A percentile compares a stretch with the other conserved stretches of the same genome.
Conservation (phyloP, 1,140 invertebrate genomes). For the Thaumatotibia leucotreta region DNA sequence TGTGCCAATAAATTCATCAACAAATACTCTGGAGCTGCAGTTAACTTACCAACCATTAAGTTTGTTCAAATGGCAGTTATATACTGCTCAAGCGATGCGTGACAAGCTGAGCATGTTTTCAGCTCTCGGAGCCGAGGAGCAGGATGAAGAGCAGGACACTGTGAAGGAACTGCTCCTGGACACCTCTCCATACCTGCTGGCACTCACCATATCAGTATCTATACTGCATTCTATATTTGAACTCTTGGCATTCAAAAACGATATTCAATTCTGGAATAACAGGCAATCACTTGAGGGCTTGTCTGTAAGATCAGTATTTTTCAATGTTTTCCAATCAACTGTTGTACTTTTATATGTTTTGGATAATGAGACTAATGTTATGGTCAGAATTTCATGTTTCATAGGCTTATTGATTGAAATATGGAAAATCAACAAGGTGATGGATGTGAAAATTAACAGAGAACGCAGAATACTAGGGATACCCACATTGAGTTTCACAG, state of each 20-base stretch:
- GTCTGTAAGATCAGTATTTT: slow-evolving; percentile 99
- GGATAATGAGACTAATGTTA: slow-evolving; percentile 98
- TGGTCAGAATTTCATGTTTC: slow-evolving; percentile 94
- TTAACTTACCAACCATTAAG: slow-evolving; percentile 96
- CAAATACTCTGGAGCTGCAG: slow-evolving; percentile 82
- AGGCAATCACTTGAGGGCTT: slow-evolving; percentile 97
- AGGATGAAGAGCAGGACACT: slow-evolving; percentile 96
- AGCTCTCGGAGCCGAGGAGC: slow-evolving; percentile 80
- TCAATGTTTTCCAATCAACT: slow-evolving; percentile 97
- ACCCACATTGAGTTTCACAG: slow-evolving; percentile 88
- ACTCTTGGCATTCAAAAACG: slow-evolving; percentile 99
- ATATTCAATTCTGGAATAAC: slow-evolving; percentile 99
- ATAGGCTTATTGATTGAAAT: slow-evolving; percentile 98
- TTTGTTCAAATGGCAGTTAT: slow-evolving; percentile 98
- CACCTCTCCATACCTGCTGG: slow-evolving; percentile 97
- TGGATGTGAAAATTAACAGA: slow-evolving; percentile 89
- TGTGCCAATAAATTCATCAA: slow-evolving; percentile 93
- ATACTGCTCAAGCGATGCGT: slow-evolving; percentile 95
- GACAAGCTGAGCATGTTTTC: slow-evolving; percentile 84
- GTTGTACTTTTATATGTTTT: slow-evolving; percentile 97
- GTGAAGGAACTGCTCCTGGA: slow-evolving; percentile 98
- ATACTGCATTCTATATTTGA: slow-evolving; percentile 98
- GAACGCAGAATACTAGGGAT: slow-evolving; percentile 87
- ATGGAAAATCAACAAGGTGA: slow-evolving; percentile 99
- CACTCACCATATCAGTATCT: slow-evolving; percentile 93